Conservation (phyloP, 2,113 vertebrate genomes). For the Xiphophorus maculatus region DNA sequence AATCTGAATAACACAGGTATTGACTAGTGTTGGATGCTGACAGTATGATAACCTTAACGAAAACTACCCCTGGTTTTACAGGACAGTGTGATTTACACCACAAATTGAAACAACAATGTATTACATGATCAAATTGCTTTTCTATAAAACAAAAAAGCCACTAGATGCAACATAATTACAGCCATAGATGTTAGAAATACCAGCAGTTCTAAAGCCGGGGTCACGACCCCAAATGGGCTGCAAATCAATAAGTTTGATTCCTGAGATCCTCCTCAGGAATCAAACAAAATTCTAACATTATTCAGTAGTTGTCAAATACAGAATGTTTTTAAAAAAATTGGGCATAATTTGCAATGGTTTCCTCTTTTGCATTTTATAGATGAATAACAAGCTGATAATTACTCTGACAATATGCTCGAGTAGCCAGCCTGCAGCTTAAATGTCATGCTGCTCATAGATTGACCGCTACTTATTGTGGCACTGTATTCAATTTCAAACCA, state of each 20-base stretch:
- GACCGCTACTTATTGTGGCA: not conserved
- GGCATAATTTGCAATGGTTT: not conserved
- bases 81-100: not conserved
- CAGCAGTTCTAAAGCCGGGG: not conserved
- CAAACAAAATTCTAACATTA: not conserved
- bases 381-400: not conserved
- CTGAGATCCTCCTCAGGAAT: not conserved
- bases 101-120: not conserved
- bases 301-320: not conserved
- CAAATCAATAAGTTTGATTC: not conserved
- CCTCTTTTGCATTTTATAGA: not conserved
- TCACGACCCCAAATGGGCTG: not conserved
- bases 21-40: not conserved
- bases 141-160: not conserved
- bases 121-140: not conserved
- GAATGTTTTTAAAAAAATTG: not conserved
- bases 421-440: not conserved
- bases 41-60: not conserved
- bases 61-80: not conserved
- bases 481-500: not conserved
- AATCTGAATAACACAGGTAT: not conserved
- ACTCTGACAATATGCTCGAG: not conserved
- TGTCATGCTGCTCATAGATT: not conserved
- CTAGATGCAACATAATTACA: not conserved
- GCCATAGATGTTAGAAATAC: not conserved